These are phyloP conservation scores for Zalophus californianus DNA, from an alignment of 2,797 vertebrate species.

Conservation along the genomic window DNA sequence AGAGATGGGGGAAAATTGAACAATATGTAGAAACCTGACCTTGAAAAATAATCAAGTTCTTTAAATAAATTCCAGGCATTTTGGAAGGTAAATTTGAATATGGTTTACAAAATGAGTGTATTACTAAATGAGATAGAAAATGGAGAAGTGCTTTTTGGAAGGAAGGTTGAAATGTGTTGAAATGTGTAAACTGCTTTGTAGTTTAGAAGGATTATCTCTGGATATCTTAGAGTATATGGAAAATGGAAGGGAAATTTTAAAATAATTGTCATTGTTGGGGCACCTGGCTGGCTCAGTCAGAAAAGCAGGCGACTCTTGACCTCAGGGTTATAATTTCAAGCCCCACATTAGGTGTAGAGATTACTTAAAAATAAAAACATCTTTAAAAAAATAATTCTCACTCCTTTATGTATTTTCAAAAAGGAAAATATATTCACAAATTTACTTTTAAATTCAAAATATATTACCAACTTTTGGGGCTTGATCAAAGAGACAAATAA, in stretches of 20 bases:
- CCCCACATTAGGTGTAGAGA: not conserved
- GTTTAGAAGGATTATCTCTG: not conserved
- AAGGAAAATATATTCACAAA: not conserved
- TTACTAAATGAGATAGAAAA: not conserved
- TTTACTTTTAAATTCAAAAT: not conserved
- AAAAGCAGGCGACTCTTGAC: not conserved
- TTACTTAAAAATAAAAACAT: not conserved
- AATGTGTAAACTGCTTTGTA: not conserved
- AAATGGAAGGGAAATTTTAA: not conserved
- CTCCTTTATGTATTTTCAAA: not conserved
- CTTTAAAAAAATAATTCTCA: not conserved
- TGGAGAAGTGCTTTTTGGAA: not conserved
- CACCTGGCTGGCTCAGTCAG: not conserved
- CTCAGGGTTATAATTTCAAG: not conserved
- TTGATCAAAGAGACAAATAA: not conserved
- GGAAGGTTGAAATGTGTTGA: not conserved
- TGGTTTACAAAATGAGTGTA: not conserved
- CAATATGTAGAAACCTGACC: not conserved
- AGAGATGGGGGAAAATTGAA: not conserved
- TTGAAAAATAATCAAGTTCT: not conserved
- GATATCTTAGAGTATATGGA: not conserved
- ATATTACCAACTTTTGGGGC: not conserved
- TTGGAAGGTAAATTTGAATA: not conserved
- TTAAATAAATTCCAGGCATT: not conserved
- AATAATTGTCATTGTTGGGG: not conserved